phyloP scores from a whole-genome alignment of 2,797 vertebrate genomes.

The Ataeniobius toweri region DNA sequence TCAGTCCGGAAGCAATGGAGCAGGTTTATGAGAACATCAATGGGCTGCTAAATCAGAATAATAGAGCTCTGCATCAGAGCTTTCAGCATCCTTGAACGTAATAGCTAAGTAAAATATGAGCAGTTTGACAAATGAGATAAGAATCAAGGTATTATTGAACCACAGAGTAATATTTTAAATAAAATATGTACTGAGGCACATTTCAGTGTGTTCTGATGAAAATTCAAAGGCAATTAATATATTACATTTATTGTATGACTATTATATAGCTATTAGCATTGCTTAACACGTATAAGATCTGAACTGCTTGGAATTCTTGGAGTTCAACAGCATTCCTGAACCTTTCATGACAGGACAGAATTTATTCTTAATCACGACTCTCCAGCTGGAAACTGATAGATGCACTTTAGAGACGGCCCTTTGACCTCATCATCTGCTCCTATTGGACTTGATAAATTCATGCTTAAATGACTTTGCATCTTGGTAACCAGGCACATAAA shows the following conservation, averaged over 20 bases:
- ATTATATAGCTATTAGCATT: background rate
- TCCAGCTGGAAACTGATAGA: conserved; percentile 12
- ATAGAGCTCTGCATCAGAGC: background rate
- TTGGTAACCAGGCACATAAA: background rate
- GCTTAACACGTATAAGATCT: background rate
- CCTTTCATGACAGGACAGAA: background rate
- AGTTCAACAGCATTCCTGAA: background rate
- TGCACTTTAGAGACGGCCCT: background rate
- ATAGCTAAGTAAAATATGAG: background rate
- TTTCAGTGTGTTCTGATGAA: background rate
- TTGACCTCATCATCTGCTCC: conserved; percentile 1
- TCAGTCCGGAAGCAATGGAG: conserved; percentile 1
- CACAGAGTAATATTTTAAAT: background rate
- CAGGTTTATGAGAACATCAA: conserved; percentile 27
- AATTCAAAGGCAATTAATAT: background rate
- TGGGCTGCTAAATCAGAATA: conserved; percentile 16
- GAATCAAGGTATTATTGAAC: background rate
- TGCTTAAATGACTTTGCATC: background rate
- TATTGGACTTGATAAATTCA: conserved; percentile 7
- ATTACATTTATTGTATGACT: background rate
- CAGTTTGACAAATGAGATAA: too few species aligned
- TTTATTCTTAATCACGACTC: background rate
- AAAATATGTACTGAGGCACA: background rate
- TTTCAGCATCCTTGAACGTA: background rate
- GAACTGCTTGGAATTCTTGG: background rate